Conservation (phyloP, 2,797 vertebrate species). For the Acanthornis magna region DNA sequence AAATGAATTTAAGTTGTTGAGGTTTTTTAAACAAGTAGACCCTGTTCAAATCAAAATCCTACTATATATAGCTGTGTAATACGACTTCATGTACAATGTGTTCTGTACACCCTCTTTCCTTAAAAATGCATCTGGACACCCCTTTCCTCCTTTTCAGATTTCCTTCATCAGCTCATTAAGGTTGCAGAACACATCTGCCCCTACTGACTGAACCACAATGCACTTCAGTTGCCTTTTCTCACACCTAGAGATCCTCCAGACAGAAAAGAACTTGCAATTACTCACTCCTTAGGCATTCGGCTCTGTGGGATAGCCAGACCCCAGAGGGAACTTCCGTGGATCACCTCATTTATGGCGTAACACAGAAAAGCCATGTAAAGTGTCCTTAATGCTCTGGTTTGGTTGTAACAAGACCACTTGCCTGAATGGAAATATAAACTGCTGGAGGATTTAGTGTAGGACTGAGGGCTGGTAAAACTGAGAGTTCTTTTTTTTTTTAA, state of each 20-base stretch:
- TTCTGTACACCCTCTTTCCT: background rate
- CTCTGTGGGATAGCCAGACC: background rate
- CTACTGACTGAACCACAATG: background rate
- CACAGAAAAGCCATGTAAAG: background rate
- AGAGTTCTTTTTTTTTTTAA: background rate
- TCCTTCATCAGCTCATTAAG: background rate
- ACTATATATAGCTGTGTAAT: background rate
- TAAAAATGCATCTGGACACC: background rate
- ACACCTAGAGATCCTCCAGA: background rate
- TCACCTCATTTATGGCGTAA: background rate
- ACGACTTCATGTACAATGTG: rapidly evolving
- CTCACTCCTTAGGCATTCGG: background rate
- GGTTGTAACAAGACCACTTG: background rate
- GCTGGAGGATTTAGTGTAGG: background rate
- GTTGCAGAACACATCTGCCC: background rate
- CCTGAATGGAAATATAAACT: background rate
- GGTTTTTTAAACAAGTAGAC: background rate
- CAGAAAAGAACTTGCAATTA: background rate
- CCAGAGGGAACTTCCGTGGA: background rate
- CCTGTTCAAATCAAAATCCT: background rate
- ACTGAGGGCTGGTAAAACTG: background rate
- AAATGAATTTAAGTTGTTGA: background rate
- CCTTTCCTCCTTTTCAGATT: background rate
- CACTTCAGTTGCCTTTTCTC: background rate
- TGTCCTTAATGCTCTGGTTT: background rate